Evolutionary conservation across 2,888 invertebrate species (phyloP).

Genomic region (Andrena trimmerana): DNA sequence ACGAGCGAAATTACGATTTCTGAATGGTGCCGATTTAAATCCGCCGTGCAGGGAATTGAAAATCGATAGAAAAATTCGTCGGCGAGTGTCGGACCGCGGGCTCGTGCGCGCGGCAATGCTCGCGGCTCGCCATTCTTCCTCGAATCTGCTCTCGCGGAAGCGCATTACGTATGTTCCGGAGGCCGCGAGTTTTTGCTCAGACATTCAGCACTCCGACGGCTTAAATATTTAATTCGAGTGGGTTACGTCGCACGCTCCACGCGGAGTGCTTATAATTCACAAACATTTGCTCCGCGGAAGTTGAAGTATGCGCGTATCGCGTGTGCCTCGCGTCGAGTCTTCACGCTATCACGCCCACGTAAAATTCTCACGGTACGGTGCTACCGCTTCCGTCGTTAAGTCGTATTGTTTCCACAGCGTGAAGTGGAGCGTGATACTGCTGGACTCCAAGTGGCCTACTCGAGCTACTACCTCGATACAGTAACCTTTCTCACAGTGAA

Average conservation of each 20-base stretch:
- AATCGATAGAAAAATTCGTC: slow-evolving; percentile 14
- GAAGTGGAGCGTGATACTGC: background rate
- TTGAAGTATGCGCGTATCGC: slow-evolving; percentile 4
- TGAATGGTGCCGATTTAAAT: slow-evolving; percentile 21
- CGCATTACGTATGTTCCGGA: slow-evolving; percentile 20
- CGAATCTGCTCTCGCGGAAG: slow-evolving; percentile 17
- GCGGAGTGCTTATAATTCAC: slow-evolving; percentile 42
- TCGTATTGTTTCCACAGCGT: background rate
- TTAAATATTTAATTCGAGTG: slow-evolving; percentile 66
- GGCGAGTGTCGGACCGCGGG: background rate
- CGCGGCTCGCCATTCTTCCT: background rate
- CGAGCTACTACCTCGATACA: background rate
- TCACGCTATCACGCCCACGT: background rate
- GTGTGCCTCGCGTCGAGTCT: background rate
- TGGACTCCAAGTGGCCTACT: background rate
- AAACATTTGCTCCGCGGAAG: slow-evolving; percentile 32
- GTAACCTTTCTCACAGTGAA: too few relatives aligned
- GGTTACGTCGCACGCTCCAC: slow-evolving; percentile 28
- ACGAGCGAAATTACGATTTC: slow-evolving; percentile 37
- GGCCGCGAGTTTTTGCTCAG: slow-evolving; percentile 50
- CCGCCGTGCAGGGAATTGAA: background rate
- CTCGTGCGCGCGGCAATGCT: background rate
- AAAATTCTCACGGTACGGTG: slow-evolving; percentile 12
- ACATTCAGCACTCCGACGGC: slow-evolving; percentile 58
- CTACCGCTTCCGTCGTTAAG: background rate